Evolutionary conservation across 2,797 vertebrate genomes (phyloP), one percentile per base, ranked within the genome.

Genomic region (Acipenser ruthenus): DNA sequence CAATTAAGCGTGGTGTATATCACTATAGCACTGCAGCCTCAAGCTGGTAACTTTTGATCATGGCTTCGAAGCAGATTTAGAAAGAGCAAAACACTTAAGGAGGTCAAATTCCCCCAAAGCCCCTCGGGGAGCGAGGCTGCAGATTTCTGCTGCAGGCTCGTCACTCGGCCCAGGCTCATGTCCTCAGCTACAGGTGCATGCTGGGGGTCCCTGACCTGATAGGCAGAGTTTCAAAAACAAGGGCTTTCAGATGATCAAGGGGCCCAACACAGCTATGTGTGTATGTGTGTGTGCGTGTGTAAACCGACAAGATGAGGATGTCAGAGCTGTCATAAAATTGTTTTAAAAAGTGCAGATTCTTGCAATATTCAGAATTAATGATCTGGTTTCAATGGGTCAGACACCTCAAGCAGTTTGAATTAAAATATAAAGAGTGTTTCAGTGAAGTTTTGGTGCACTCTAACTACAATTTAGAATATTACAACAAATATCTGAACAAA

Each of bases 181-280:
- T 11, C 71, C 67, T 49, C 66, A 62, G 78, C 75, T 78, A 76
- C 84, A 87, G 85, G 82, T 85, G 83, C 71, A 79, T 77, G 75
- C 74, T 74, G 75, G 76, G 75, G 74, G 78, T 68, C 69, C 77
- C 73, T 77, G 76, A 81, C 75, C 65, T 18, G 52, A 37, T 74
- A 74, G 73, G 68, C 84, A 77, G 67, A 79, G 75, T 84, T 87
- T 85, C 82, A 79, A 85, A 86, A 87, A 86, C 79, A 86, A 7
- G 1, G 66, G 70, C 72, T 80, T 74, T 74, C 69, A 69, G 63
- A 71, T 71, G 63, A 58, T 74, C 77, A 74, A 78, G 64, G 62
- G 74, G 72, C 72, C 73, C 62, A 55, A 63, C 63, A 68, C 68
- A 65, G 59, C 51, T 76, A 69, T 71, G 50, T 59, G 53, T 62